These are phyloP conservation scores for Andrena fulva DNA, from an alignment of 2,888 invertebrate species.

Conservation along the genomic window DNA sequence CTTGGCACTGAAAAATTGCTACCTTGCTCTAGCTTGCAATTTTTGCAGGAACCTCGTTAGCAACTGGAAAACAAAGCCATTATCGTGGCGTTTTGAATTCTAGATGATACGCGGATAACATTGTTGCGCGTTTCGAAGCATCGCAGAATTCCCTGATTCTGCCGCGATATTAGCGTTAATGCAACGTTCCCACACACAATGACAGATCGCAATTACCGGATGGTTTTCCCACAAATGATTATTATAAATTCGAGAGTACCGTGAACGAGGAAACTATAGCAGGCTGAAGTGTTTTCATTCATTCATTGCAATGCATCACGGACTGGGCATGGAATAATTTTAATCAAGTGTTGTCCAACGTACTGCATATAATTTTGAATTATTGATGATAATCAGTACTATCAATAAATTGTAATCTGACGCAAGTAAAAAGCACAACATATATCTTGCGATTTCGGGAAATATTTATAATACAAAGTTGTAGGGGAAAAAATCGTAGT, in stretches of 20 bases:
- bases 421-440: too few relatives aligned
- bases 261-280: neutral
- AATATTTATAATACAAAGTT: too few relatives aligned
- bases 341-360: too few relatives aligned
- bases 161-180: slow-evolving; percentile 67
- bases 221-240: slow-evolving; percentile 17
- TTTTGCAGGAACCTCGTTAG: slow-evolving; percentile 39
- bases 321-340: neutral
- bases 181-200: slow-evolving; percentile 65
- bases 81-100: slow-evolving; percentile 63
- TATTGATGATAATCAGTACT: too few relatives aligned
- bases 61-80: slow-evolving; percentile 48
- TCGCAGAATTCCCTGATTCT: slow-evolving; percentile 65
- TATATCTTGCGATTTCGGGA: too few relatives aligned
- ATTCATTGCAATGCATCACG: neutral
- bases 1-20: neutral
- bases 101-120: slow-evolving; percentile 58
- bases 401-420: too few relatives aligned
- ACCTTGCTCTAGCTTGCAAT: slow-evolving; percentile 19
- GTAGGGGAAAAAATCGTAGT: too few relatives aligned
- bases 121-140: slow-evolving; percentile 68
- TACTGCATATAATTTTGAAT: too few relatives aligned
- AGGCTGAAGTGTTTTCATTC: neutral
- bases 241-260: slow-evolving; percentile 13
- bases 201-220: slow-evolving; percentile 49